These are phyloP conservation scores for Ornithorhynchus anatinus DNA, from an alignment of 2,113 vertebrate genomes.

Conservation along the genomic window DNA sequence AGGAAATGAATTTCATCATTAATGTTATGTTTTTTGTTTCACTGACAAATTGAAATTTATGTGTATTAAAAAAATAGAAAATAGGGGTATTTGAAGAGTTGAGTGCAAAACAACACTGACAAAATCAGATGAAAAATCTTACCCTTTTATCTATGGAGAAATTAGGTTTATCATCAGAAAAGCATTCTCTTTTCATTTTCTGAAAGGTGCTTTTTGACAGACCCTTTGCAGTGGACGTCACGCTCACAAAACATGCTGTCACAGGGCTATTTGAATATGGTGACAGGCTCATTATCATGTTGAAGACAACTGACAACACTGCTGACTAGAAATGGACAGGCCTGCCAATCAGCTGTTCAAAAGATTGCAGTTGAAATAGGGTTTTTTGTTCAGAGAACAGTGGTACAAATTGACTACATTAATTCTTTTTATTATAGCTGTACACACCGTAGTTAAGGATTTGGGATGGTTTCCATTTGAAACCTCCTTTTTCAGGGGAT, in stretches of 20 bases:
- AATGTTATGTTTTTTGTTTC: constrained; percentile 23
- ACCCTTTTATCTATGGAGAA: constrained; percentile 74
- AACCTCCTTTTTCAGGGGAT: constrained; percentile 66
- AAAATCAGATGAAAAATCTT: constrained; percentile 76
- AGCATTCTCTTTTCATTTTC: constrained; percentile 79
- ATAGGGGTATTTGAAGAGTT: constrained; percentile 58
- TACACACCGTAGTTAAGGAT: constrained; percentile 72
- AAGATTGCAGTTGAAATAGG: constrained; percentile 72
- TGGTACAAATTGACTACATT: constrained; percentile 84
- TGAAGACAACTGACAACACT: constrained; percentile 80
- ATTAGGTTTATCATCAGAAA: constrained; percentile 79
- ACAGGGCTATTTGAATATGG: constrained; percentile 85
- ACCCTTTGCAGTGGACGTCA: constrained; percentile 81
- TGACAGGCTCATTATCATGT: constrained; percentile 90
- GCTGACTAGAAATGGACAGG: constrained; percentile 77
- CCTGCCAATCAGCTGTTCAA: constrained; percentile 83
- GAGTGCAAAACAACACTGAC: constrained; percentile 69
- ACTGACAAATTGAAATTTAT: constrained; percentile 64
- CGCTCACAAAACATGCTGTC: constrained; percentile 82
- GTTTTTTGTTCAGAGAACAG: constrained; percentile 79
- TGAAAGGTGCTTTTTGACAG: constrained; percentile 85
- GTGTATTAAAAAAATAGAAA: constrained; percentile 32
- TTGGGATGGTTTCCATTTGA: constrained; percentile 73
- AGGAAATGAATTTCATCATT: constrained; percentile 28
- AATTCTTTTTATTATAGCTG: constrained; percentile 78